Base-by-base conservation (phyloP, 2,888 invertebrate genomes). In the Acanthococcus lagerstroemiae region DNA sequence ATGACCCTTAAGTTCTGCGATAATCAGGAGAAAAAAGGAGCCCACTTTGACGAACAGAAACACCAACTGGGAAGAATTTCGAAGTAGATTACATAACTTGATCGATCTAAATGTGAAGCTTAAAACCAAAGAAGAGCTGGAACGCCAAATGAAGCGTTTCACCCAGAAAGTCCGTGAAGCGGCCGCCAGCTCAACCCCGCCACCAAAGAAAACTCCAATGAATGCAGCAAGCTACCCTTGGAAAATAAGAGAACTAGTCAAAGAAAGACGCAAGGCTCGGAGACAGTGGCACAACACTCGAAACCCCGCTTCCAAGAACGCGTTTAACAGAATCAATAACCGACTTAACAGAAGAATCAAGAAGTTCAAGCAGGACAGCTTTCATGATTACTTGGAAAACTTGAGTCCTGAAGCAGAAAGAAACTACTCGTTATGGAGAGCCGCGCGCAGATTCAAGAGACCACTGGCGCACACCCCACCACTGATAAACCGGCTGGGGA, bases 371-470 rank as follows among this genome's bases (percentile, higher is more conserved):
- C 55, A 30, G 7, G 19, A 9, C 7, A 27, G 26, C 7, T 1
- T 55, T 1, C 6, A 21, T 4, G 30, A 55, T 17, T 55, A 24
- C 19, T 7, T 55, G 19, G 12, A n/a, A n/a, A 17, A 15, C 2
- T 27, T 55, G n/a, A 27, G 27, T 19, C 55, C 55, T 24, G 30
- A 21, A 26, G 30, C n/a, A 3, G n/a, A 54, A 21, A 48, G 22
- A 3, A 70, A 73, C 58, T 73, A 72, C 69, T 72, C 70, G 1
- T 58, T 72, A 19, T 72, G 71, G 70, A 72, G 70, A 66, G 69
- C 68, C 4, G 70, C 70, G 1, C 70, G 60, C 65, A 61, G 68
- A 21, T 27, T 70, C 17, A 71, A 71, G 54, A 60, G 63, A 22
- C 70, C 68, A n/a, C 30, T 54, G 37, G 55, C 57, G 21, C 52